Evolutionary conservation across 2,797 vertebrate species (phyloP).

Genomic region (Crocidura indochinensis): DNA sequence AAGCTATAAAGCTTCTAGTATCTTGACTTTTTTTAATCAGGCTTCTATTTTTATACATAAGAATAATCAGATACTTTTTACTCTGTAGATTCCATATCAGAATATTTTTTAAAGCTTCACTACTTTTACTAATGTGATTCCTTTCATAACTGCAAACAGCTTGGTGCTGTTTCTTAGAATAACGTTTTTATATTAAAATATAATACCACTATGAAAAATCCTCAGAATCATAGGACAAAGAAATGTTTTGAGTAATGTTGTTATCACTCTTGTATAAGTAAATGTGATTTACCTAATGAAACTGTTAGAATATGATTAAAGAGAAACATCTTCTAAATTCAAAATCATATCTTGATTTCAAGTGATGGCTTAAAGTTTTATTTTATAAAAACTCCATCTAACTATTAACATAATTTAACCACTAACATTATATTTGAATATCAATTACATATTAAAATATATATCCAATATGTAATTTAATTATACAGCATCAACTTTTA

Average conservation of each 20-base stretch:
- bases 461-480: background rate
- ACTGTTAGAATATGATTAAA: background rate
- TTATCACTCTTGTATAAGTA: constrained; percentile 39
- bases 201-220: constrained; percentile 54
- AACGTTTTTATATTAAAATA: constrained; percentile 41
- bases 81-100: constrained; percentile 3
- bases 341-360: background rate
- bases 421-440: constrained; percentile 23
- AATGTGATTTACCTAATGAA: background rate
- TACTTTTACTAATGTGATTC: constrained; percentile 25
- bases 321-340: background rate
- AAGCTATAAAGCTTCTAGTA: background rate
- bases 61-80: constrained; percentile 15
- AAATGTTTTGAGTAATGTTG: constrained; percentile 33
- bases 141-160: constrained; percentile 23
- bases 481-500: background rate
- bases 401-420: background rate
- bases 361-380: background rate
- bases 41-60: constrained; percentile 3
- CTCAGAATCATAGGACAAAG: constrained; percentile 42
- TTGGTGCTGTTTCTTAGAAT: constrained; percentile 16
- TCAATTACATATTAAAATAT: constrained; percentile 11
- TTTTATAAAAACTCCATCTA: background rate
- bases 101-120: constrained; percentile 30
- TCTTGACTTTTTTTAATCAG: background rate